Conservation (phyloP, 1,140 invertebrate species). For the Apolygus lucorum region DNA sequence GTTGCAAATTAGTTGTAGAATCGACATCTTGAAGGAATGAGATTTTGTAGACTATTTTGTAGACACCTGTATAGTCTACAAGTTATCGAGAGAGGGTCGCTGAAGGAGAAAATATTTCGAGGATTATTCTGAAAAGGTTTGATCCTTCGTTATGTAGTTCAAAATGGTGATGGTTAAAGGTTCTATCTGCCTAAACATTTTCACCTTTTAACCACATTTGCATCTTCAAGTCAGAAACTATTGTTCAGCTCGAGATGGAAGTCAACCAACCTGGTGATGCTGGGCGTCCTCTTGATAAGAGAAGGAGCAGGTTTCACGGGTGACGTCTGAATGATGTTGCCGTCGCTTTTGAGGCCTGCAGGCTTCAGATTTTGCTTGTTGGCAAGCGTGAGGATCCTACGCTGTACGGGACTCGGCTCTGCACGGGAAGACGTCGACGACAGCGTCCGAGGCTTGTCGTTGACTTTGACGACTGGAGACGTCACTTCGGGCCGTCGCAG, state of each 20-base stretch:
- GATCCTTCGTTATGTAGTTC: too few species aligned
- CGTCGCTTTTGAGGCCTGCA: conserved; percentile 21
- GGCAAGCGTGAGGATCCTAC: conserved; percentile 25
- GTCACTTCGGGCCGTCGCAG: conserved; percentile 30
- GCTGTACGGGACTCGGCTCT: conserved; percentile 30
- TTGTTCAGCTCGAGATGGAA: neutral
- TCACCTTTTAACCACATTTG: too few species aligned
- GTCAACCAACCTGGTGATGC: neutral
- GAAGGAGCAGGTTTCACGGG: neutral
- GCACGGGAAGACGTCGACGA: neutral
- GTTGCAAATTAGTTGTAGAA: too few species aligned
- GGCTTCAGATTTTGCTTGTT: conserved; percentile 25
- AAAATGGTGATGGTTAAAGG: too few species aligned
- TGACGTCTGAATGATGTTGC: conserved; percentile 22
- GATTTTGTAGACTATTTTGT: too few species aligned
- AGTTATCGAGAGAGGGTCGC: too few species aligned
- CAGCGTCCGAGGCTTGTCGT: conserved; percentile 25
- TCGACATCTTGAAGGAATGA: too few species aligned
- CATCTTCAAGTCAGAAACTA: too few species aligned
- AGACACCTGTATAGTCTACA: too few species aligned
- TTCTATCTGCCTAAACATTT: too few species aligned
- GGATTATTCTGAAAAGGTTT: too few species aligned
- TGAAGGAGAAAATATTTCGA: too few species aligned
- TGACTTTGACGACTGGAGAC: conserved; percentile 36
- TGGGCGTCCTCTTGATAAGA: conserved; percentile 18